Evolutionary conservation across 1,140 invertebrate species (phyloP), one percentile per base, ranked within the genome.

Genomic region (Trinorchestia longiramus): DNA sequence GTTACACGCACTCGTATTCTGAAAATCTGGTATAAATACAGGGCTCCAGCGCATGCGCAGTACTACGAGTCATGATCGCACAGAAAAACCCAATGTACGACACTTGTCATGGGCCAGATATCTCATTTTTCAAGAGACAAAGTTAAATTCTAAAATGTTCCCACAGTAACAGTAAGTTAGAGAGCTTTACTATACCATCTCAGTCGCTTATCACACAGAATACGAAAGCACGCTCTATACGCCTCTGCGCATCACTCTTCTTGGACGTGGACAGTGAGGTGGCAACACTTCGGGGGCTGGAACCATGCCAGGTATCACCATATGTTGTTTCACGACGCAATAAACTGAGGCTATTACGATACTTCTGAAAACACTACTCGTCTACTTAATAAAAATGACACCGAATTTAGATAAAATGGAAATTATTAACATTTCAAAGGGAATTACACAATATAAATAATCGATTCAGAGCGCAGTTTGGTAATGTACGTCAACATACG

Each of bases 271-370:
- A 43, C 88, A 90, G 42, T 17, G 11, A 42, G 43, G 28, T 42
- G 88, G 88, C 88, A 90, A 90, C 88, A 90, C 88, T 90, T 42
- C 36, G 0, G 15, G 41, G n/a, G 36, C 3, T 42, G 41, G 41
- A 53, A 53, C 62, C 15, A 90, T 90, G 88, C 88, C 88, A 90
- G 88, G 88, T 90, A 90, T 90, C 88, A 28, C 88, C 41, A 90
- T 41, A 90, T 90, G 4, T 28, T 42, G 11, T 11, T 11, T 36
- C 42, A 42, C 62, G 3, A 15, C 11, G 36, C n/a, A 41, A 41
- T 43, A 90, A 41, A 90, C 43, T 17, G 40, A 87, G 88, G 43
- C 41, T 42, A 90, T 28, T 36, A 23, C 3, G 28, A 77, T 15
- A 36, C 28, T 77, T 15, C 28, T 23, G 15, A 11, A n/a, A 28